Evolutionary conservation across 2,888 invertebrate species (phyloP), one percentile per base, ranked within the genome.

Genomic region (Nipponacmea schrenckii): DNA sequence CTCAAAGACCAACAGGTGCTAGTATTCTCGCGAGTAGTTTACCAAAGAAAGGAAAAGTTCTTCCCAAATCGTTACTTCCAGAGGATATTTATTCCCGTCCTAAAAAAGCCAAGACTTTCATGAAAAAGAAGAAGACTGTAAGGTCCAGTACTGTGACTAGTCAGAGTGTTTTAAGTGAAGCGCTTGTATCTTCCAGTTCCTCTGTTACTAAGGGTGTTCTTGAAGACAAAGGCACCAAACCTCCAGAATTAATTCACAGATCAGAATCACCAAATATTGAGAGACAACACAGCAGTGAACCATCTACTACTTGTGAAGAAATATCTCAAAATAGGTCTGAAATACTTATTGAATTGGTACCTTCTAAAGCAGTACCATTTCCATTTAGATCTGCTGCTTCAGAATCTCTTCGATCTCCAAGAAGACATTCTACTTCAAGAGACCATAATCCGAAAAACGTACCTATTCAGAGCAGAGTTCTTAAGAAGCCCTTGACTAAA

Each of bases 401-500:
- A 44, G 46, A 45, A 20, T 50, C 44, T 14, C 46, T 39, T 15
- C 24, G 24, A 24, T 45, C 17, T 20, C 31, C 31, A 17, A 26
- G 14, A 27, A 45, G 24, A 44, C 62, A 20, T 48, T 62, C n/a
- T 17, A 24, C 12, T 48, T 64, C 8, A 64, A 65, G 17, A 17
- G 50, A 39, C 48, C 69, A 20, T 3, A 39, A 24, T 20, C 62
- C 17, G n/a, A 39, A 17, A 20, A n/a, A 12, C n/a, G 7, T 63
- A 12, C 63, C 1, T 48, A 39, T 1, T 7, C 39, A 39, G 7
- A 39, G 15, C 15, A 48, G 15, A 24, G n/a, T 17, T 24, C 64
- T 14, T 46, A 69, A 64, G 45, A 39, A 63, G 14, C 64, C 69
- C 7, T 31, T 69, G n/a, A 71, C 70, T 20, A 80, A 78, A 63